Base-by-base conservation (phyloP, 2,797 vertebrate genomes). In the Apodemus agrarius region DNA sequence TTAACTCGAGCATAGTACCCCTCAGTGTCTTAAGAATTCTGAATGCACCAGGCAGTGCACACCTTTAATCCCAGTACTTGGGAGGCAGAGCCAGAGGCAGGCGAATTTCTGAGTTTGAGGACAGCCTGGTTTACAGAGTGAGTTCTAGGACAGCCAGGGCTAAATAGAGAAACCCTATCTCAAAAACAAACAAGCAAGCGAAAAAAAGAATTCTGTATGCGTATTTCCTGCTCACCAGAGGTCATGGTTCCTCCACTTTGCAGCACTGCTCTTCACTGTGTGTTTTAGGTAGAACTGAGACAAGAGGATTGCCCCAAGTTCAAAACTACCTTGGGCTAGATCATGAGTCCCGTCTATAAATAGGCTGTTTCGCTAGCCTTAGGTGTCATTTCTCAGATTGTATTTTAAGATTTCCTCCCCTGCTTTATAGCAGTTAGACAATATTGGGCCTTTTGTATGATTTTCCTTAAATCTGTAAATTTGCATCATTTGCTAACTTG, bases 351-450 rank as follows among this genome's bases (percentile, higher is more conserved):
- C 29, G 85, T 74, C 34, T 37, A 46, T 63, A 84, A 84, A 65
- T 61, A 61, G 84, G 4, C 54, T 67, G 21, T 88, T 92, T 24
- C 2, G 7, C 14, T 94, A 0, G 81, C 19, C 24, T 8, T 81
- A 59, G 40, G 5, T 80, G 22, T 81, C 40, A 74, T 94, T 95
- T 94, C 54, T 90, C 83, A 46, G 4, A 24, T 65, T 49, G 5
- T 49, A 63, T 95, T 43, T 83, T 67, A 92, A 67, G 61, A 59
- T 82, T 43, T 78, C 92, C 93, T 88, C 61, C 49, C 90, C 74
- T 94, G 57, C 6, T 95, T 96, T 94, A 57, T n/a, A 95, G 65
- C 59, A 72, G 21, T 91, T 78, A 72, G 9, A 40, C 54, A 87
- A 8, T 57, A 3, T 61, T 91, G 37, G 10, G 43, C 89, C 29